phyloP scores from a whole-genome alignment of 2,113 vertebrate genomes.

The Barbus barbus region DNA sequence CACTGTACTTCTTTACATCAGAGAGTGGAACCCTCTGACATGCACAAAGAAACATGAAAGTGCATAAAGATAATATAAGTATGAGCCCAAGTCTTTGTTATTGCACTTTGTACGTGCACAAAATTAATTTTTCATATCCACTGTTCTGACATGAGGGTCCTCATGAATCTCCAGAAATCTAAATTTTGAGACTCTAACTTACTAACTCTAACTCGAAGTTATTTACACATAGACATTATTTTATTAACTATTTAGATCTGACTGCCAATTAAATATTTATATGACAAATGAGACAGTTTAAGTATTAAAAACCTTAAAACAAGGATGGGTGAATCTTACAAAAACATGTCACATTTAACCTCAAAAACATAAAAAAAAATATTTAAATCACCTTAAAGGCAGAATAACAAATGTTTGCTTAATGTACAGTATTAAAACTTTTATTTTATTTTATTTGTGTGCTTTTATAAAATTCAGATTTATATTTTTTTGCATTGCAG shows the following conservation, averaged over 20 bases:
- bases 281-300: background rate
- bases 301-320: background rate
- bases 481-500: too few species aligned
- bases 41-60: slow-evolving; percentile 47
- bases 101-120: slow-evolving; percentile 36
- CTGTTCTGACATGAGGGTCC: background rate
- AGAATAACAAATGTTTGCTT: too few species aligned
- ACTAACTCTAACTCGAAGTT: too few species aligned
- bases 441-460: background rate
- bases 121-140: slow-evolving; percentile 20
- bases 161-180: background rate
- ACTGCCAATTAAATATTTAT: background rate
- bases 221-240: background rate
- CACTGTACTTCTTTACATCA: slow-evolving; percentile 16
- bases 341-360: background rate
- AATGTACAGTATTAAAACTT: too few species aligned
- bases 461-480: background rate
- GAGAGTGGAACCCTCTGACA: slow-evolving; percentile 13
- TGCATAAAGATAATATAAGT: slow-evolving; percentile 39
- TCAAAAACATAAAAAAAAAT: background rate
- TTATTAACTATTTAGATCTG: background rate
- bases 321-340: background rate
- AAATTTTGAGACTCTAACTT: background rate
- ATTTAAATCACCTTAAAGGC: too few species aligned
- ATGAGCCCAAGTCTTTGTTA: slow-evolving; percentile 41